Conservation (phyloP, 2,797 vertebrate species). For the Sebastolobus alascanus region DNA sequence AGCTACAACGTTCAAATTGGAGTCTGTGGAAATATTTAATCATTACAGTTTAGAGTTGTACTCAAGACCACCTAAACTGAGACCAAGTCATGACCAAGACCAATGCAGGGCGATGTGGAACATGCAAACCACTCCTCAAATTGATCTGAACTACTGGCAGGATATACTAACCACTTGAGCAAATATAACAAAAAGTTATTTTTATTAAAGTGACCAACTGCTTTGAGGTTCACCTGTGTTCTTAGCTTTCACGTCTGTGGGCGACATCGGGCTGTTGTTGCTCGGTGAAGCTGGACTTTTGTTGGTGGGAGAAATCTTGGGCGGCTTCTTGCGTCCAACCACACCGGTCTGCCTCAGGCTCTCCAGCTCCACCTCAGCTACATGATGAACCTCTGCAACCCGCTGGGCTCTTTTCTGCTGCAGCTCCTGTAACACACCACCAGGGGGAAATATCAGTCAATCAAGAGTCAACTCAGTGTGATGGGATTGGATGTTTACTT, state of each 20-base stretch:
- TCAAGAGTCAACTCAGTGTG: not conserved
- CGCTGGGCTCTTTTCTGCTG: slow-evolving; percentile 82
- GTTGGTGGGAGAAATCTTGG: slow-evolving; percentile 64
- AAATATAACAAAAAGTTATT: too few species aligned
- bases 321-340: slow-evolving; percentile 75
- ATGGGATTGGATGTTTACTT: too few species aligned
- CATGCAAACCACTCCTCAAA: too few species aligned
- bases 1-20: slow-evolving; percentile 59
- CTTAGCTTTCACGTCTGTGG: slow-evolving; percentile 84
- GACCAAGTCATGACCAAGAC: not conserved
- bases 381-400: slow-evolving; percentile 53
- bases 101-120: too few species aligned
- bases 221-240: slow-evolving; percentile 77
- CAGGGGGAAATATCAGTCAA: slow-evolving; percentile 34
- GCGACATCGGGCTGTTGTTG: slow-evolving; percentile 56
- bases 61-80: not conserved
- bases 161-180: too few species aligned
- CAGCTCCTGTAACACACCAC: slow-evolving; percentile 83
- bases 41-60: too few species aligned
- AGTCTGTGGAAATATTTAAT: slow-evolving; percentile 75
- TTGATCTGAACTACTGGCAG: too few species aligned
- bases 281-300: slow-evolving; percentile 39
- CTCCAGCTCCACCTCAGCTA: slow-evolving; percentile 70
- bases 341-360: slow-evolving; percentile 68
- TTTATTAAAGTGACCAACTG: too few species aligned